A percentile compares a stretch with the other conserved stretches of the same genome.
Conservation (phyloP, 2,888 invertebrate species). For the Troilus luridus region DNA sequence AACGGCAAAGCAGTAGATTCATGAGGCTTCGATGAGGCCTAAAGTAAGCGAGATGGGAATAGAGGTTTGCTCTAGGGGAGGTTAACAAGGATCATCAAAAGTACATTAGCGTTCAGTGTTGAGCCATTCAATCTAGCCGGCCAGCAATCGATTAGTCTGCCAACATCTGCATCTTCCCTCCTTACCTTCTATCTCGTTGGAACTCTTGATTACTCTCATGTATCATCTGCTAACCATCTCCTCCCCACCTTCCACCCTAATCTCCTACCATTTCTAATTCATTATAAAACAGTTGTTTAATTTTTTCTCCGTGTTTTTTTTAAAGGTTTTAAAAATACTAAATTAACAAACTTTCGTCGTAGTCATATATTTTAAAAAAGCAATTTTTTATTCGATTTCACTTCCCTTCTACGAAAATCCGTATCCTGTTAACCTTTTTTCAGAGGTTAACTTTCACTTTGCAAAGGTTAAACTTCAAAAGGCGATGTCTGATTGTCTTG, state of each 20-base stretch:
- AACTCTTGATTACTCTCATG: neutral
- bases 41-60: neutral
- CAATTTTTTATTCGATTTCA: neutral
- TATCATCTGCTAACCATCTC: slow-evolving; percentile 26
- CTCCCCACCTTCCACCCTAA: neutral
- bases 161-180: slow-evolving; percentile 38
- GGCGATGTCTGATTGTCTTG: neutral
- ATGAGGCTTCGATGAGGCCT: neutral
- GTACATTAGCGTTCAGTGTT: slow-evolving; percentile 40
- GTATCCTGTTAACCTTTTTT: neutral
- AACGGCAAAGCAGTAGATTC: neutral
- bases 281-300: neutral
- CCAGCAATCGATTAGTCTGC: slow-evolving; percentile 24
- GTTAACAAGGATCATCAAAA: slow-evolving; percentile 46
- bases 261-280: slow-evolving; percentile 22
- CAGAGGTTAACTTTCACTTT: neutral
- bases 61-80: neutral
- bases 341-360: neutral
- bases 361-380: neutral
- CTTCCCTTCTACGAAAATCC: neutral
- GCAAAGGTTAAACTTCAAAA: neutral
- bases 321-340: no score
- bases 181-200: slow-evolving; percentile 9
- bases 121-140: slow-evolving; percentile 25
- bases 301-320: no score